phyloP scores from a whole-genome alignment of 2,888 invertebrate genomes.

The Pollenia amentaria region DNA sequence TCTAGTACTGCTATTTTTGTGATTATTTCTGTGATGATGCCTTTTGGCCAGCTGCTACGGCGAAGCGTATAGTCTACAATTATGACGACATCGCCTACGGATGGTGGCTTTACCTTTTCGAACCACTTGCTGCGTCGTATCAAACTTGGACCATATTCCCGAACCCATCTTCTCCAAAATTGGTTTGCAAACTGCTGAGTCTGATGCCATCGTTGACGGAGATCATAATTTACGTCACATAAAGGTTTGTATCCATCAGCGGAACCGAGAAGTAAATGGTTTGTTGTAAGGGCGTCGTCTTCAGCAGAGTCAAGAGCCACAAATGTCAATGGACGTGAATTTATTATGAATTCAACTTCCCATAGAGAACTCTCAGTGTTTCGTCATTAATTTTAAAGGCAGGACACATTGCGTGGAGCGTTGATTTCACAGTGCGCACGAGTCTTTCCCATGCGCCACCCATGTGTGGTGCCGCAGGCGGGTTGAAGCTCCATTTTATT shows the following conservation, averaged over 20 bases:
- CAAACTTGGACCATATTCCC: conserved; percentile 66
- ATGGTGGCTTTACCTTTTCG: conserved; percentile 38
- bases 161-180: conserved; percentile 69
- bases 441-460: conserved; percentile 67
- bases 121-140: conserved; percentile 63
- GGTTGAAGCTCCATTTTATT: too few species aligned
- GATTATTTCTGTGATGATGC: conserved; percentile 19
- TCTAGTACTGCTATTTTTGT: conserved; percentile 62
- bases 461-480: conserved; percentile 67
- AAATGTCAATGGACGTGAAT: neutral
- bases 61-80: conserved; percentile 53
- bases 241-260: conserved; percentile 64
- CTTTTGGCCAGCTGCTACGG: conserved; percentile 52
- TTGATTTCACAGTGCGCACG: conserved; percentile 56
- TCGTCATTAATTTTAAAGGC: conserved; percentile 66
- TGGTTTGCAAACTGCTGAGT: conserved; percentile 57
- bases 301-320: conserved; percentile 33
- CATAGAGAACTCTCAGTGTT: conserved; percentile 46
- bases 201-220: conserved; percentile 70
- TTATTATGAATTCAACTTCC: too few species aligned
- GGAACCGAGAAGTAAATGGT: conserved; percentile 71
- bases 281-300: conserved; percentile 72
- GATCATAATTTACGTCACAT: conserved; percentile 39
- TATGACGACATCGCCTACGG: conserved; percentile 28
- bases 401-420: conserved; percentile 46